A percentile compares a stretch with the other conserved stretches of the same genome.
These are phyloP conservation scores for Lagorchestes hirsutus DNA, from an alignment of 2,797 vertebrate genomes.

Conservation along the genomic window DNA sequence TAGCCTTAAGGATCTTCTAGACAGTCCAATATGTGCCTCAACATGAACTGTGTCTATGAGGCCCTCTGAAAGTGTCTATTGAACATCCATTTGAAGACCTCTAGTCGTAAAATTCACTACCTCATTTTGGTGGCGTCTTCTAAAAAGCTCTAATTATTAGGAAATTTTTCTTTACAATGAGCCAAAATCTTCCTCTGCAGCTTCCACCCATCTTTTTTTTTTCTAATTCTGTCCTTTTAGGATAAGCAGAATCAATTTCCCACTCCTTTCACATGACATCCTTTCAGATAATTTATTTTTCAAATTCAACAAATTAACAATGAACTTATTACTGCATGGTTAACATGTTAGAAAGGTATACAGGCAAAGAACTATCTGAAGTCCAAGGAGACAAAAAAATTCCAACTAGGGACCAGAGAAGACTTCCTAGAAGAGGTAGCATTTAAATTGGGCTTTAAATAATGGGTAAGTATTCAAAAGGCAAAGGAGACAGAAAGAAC, in stretches of 20 bases:
- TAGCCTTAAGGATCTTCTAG: neutral
- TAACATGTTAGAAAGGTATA: neutral
- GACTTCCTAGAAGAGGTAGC: neutral
- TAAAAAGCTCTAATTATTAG: neutral
- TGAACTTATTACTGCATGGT: neutral
- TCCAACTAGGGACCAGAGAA: neutral
- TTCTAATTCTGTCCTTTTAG: neutral
- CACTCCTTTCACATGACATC: neutral
- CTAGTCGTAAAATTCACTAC: neutral
- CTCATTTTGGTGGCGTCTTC: neutral
- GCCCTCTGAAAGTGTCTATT: neutral
- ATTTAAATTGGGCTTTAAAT: neutral
- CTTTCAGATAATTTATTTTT: neutral
- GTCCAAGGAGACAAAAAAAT: neutral
- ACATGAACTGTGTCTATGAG: neutral
- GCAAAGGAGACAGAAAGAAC: neutral
- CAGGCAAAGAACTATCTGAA: neutral
- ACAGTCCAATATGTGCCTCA: neutral
- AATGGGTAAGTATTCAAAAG: neutral
- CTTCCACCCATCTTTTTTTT: neutral
- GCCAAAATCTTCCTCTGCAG: neutral
- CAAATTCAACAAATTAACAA: neutral
- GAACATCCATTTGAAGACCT: neutral
- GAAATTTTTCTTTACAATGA: neutral
- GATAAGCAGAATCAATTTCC: neutral